A percentile compares a stretch with the other conserved stretches of the same genome.
These are phyloP conservation scores for Carettochelys insculpta DNA, from an alignment of 2,113 vertebrate species.

Conservation along the genomic window DNA sequence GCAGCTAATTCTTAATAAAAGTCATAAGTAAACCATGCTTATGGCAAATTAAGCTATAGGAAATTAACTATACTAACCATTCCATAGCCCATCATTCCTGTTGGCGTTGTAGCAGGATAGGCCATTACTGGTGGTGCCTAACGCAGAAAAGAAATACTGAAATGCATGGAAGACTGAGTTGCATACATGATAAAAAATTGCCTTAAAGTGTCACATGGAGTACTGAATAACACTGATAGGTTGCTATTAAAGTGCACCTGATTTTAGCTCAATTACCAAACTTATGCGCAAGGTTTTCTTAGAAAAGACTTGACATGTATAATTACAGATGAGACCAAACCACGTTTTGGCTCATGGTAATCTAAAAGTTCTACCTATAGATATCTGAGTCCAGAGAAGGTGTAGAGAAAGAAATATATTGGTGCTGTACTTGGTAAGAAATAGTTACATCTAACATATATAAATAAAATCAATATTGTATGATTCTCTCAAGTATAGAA, in stretches of 20 bases:
- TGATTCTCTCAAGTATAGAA: neutral
- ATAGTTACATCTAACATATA: neutral
- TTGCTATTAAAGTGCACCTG: neutral
- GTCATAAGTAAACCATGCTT: fast-evolving
- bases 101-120: conserved; percentile 94
- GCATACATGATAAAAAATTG: neutral
- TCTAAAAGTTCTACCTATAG: neutral
- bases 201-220: no score
- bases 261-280: neutral
- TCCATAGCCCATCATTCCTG: conserved; percentile 92
- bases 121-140: conserved; percentile 95
- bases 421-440: neutral
- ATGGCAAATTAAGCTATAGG: fast-evolving
- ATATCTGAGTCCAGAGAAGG: neutral
- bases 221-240: no score
- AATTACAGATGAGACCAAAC: neutral
- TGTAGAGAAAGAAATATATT: neutral
- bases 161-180: neutral
- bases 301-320: neutral
- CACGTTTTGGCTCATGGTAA: neutral
- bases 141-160: conserved; percentile 51
- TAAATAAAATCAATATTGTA: neutral
- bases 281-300: neutral
- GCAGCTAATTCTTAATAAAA: neutral
- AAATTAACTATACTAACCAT: conserved; percentile 83